phyloP scores from a whole-genome alignment of 2,113 vertebrate genomes.

The Elephantulus edwardii region DNA sequence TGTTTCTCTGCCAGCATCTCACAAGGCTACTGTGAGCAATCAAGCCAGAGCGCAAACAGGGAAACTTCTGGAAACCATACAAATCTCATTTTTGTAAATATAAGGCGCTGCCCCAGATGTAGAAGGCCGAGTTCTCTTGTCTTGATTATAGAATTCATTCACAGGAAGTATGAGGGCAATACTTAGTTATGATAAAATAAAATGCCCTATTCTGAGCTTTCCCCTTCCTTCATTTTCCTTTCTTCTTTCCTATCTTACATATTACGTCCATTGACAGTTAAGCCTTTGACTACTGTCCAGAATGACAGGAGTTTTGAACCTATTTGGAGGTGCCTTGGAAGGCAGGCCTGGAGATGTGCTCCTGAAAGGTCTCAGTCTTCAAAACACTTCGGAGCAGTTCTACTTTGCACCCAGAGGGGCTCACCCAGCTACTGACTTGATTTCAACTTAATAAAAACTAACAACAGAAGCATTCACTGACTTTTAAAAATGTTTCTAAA shows the following conservation, averaged over 20 bases:
- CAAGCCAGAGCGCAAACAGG: background rate
- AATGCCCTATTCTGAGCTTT: background rate
- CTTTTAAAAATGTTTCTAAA: background rate
- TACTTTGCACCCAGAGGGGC: background rate
- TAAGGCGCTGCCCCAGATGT: background rate
- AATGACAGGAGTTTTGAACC: background rate
- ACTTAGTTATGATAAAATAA: too few relatives aligned
- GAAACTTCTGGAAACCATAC: background rate
- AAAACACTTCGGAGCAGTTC: background rate
- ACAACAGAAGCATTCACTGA: background rate
- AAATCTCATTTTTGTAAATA: background rate
- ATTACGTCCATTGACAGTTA: background rate
- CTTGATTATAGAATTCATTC: background rate
- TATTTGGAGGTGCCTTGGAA: background rate
- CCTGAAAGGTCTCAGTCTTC: background rate
- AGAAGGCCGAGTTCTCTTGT: background rate
- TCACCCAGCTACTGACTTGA: background rate
- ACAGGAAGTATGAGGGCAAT: too few relatives aligned
- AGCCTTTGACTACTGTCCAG: background rate
- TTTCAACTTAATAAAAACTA: background rate
- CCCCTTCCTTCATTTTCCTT: background rate
- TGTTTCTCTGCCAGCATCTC: background rate
- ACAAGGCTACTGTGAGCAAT: background rate
- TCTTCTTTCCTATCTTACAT: background rate
- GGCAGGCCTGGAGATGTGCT: background rate